Evolutionary conservation across 2,888 invertebrate species (phyloP), one percentile per base, ranked within the genome.

Genomic region (Spodoptera exigua): DNA sequence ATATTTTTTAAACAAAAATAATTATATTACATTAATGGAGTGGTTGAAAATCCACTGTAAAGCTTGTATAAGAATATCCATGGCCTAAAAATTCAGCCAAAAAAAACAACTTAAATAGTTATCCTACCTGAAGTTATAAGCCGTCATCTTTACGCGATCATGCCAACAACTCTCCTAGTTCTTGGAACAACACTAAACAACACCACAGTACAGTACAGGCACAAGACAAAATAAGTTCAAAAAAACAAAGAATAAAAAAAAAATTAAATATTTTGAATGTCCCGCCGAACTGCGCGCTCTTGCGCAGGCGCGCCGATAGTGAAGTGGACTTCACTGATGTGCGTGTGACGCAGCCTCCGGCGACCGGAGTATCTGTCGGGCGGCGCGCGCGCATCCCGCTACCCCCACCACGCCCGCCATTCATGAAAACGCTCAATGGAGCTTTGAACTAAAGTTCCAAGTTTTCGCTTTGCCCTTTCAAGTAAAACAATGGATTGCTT

Each of bases 401-500:
- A 68, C 83, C 91, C 88, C 91, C 91, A 83, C 93, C 91, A 88
- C 83, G 70, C 49, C 47, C 61, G 70, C 79, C 89, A 92, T 92
- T 92, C 91, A 92, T 92, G 89, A 92, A 91, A 89, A 85, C 79
- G 70, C 78, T 91, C 85, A 91, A 89, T 91, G 87, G 77, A 64
- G 63, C 61, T 70, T 70, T 46, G 45, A 62, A 27, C 43, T 37
- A 9, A 66, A 47, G 44, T 43, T 67, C 55, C 52, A 61, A 60
- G 51, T 70, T 70, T 65, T 59, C 53, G 55, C 35, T 46, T 43
- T 47, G 41, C 57, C 53, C 41, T 73, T 64, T 61, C 46, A 52
- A 62, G 44, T 49, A 34, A 56, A 53, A 63, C 61, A 64, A 61
- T 72, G 27, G 41, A 16, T 7, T 49, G 27, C 39, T 60, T 52